Base-by-base conservation (phyloP, 1,140 invertebrate species). In the Drosophila nikananu region DNA sequence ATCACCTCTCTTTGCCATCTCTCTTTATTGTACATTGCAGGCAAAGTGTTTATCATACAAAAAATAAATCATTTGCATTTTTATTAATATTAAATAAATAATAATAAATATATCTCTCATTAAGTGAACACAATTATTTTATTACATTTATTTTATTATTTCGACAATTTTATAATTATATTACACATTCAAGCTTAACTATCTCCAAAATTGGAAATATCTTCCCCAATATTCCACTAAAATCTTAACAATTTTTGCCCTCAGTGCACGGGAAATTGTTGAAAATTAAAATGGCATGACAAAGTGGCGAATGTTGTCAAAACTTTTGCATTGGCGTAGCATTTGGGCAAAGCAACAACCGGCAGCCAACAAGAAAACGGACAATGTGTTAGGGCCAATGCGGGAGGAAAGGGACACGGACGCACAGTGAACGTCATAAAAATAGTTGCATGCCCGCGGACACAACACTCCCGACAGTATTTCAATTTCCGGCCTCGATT, bases 251-350 rank as follows among this genome's bases (percentile, higher is more conserved):
- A 10, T 32, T 25, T 32, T 17, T 39, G 2, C 25, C 35, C 10
- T 3, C 23, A 39, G 65, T 67, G 60, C 44, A 57, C 62, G 52
- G 73, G 66, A 78, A 63, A 62, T 51, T 37, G 42, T 59, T 81
- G 73, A 60, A 81, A 87, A 87, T 87, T 87, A 87, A 87, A 87
- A 87, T 87, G 76, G 84, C 77, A 89, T 89, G 84, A 89, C 84
- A 89, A 89, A 89, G 84, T 89, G 84, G 81, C 84, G 83, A 83
- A 84, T 89, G 66, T 84, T 89, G 84, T 83, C 84, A 81, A 84
- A 89, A 89, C 81, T 87, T 81, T 86, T 59, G 80, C 83, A 80
- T 80, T 35, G 52, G 52, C 80, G 52, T 42, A 48, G 48, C 17
- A 58, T 44, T 46, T 37, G 32, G 64, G 55, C 48, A 54, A 35